These are phyloP conservation scores for Nineta flava DNA, from an alignment of 2,888 invertebrate species.

Conservation along the genomic window DNA sequence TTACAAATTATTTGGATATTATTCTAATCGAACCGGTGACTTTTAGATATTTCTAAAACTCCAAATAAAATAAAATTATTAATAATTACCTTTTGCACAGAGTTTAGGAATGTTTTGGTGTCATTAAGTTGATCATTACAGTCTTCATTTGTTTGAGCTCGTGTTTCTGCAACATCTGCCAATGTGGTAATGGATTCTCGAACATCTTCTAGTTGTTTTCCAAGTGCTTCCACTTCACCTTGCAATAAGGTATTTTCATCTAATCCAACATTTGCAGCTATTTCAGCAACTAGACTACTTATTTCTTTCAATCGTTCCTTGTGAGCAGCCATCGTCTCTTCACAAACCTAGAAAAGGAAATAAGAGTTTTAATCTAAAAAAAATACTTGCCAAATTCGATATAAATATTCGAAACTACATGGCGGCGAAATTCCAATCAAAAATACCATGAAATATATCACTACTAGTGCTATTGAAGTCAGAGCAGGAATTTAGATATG, in stretches of 20 bases:
- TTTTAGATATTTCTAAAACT: too few relatives aligned
- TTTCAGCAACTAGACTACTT: constrained; percentile 57
- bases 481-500: too few relatives aligned
- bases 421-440: too few relatives aligned
- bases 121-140: constrained; percentile 37
- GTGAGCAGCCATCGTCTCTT: constrained; percentile 55
- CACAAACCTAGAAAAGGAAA: constrained; percentile 57
- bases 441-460: too few relatives aligned
- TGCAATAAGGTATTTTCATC: constrained; percentile 54
- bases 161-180: constrained; percentile 61
- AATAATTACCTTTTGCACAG: constrained; percentile 54
- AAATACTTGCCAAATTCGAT: too few relatives aligned
- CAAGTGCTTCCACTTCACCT: constrained; percentile 62
- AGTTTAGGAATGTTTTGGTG: constrained; percentile 45
- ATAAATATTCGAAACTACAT: too few relatives aligned
- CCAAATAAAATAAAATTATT: constrained; percentile 6
- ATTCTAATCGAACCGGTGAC: too few relatives aligned
- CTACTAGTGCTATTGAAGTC: too few relatives aligned
- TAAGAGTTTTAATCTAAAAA: too few relatives aligned
- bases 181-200: constrained; percentile 55
- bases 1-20: too few relatives aligned
- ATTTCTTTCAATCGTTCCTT: constrained; percentile 51
- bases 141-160: constrained; percentile 36
- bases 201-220: constrained; percentile 57
- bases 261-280: constrained; percentile 62